Conservation (phyloP, 2,113 vertebrate genomes). For the Paratilapia polleni region DNA sequence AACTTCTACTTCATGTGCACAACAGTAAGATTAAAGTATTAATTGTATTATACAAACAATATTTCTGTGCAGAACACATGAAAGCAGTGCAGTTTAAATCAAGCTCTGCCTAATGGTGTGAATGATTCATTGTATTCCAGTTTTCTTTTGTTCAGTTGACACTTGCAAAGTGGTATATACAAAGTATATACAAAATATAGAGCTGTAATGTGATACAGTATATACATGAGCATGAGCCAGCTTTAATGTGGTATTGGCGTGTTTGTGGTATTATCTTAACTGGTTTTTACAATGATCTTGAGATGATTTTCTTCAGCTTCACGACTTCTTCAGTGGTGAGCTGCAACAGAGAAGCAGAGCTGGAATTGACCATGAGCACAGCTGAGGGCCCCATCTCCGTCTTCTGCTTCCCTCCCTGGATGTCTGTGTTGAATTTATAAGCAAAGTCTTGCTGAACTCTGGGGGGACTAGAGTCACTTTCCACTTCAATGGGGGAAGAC, state of each 20-base stretch:
- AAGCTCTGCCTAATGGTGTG: neutral
- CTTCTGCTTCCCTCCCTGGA: neutral
- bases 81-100: neutral
- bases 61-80: neutral
- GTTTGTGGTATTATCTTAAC: neutral
- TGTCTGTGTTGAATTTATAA: neutral
- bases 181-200: neutral
- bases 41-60: neutral
- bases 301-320: constrained; percentile 76
- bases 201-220: neutral
- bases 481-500: neutral
- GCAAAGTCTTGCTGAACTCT: constrained; percentile 16
- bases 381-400: neutral
- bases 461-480: neutral
- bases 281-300: constrained; percentile 45
- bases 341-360: constrained; percentile 44
- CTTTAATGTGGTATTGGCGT: constrained; percentile 37
- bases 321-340: constrained; percentile 72
- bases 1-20: neutral
- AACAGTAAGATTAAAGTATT: neutral
- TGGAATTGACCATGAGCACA: constrained; percentile 34
- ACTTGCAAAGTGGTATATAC: neutral
- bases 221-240: neutral
- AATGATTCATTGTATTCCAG: neutral
- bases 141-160: neutral